Percentiles rank a stretch among this genome's conserved stretches.
Conservation (phyloP, 2,888 invertebrate species). For the Emmelina monodactyla region DNA sequence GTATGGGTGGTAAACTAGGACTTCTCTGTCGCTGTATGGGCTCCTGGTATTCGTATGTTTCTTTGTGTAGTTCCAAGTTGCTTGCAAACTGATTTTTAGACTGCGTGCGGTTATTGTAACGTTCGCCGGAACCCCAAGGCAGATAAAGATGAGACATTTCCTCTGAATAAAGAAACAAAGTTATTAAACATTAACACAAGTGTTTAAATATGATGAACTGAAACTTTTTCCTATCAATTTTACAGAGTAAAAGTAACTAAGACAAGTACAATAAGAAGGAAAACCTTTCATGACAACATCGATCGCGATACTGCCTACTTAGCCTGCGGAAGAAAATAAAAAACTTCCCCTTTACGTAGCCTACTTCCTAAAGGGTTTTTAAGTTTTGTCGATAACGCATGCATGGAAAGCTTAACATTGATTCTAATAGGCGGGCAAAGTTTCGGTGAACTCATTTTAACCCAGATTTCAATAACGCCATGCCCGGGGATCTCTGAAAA, state of each 20-base stretch:
- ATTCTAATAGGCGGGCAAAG: too few species aligned
- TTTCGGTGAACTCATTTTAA: too few species aligned
- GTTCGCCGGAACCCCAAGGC: slow-evolving; percentile 74
- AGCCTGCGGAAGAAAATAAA: slow-evolving; percentile 34
- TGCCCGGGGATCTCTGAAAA: too few species aligned
- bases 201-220: too few species aligned
- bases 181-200: neutral
- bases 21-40: slow-evolving; percentile 62
- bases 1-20: slow-evolving; percentile 75
- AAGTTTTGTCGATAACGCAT: slow-evolving; percentile 54
- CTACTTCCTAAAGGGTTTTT: slow-evolving; percentile 36
- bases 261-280: neutral
- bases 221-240: too few species aligned
- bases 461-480: too few species aligned
- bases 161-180: slow-evolving; percentile 57
- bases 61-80: slow-evolving; percentile 49
- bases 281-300: slow-evolving; percentile 41
- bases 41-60: slow-evolving; percentile 51
- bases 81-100: slow-evolving; percentile 57
- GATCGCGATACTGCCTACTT: slow-evolving; percentile 21
- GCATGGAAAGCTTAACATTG: too few species aligned
- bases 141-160: slow-evolving; percentile 81
- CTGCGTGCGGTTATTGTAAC: slow-evolving; percentile 47
- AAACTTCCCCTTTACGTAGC: slow-evolving; percentile 34
- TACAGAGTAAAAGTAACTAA: too few species aligned